Evolutionary conservation across 2,797 vertebrate genomes (phyloP).

Genomic region (Neomorphus geoffroyi): DNA sequence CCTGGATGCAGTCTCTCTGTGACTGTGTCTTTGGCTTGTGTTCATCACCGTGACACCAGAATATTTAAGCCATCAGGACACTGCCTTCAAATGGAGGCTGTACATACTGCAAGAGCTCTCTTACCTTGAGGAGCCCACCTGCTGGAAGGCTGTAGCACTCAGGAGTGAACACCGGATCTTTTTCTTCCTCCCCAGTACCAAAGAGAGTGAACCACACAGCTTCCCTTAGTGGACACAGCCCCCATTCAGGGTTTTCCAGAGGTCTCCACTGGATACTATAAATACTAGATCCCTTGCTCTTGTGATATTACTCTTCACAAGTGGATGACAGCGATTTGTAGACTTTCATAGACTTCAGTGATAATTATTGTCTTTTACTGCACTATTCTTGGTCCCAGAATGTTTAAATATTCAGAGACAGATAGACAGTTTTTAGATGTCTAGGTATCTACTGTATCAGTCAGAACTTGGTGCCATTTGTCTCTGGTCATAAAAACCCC

Average conservation of each 20-base stretch:
- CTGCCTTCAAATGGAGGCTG: neutral
- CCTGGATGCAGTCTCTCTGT: neutral
- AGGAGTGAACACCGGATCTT: rapidly evolving
- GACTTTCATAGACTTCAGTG: neutral
- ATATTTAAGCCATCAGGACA: neutral
- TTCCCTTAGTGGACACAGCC: neutral
- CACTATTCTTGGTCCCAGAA: neutral
- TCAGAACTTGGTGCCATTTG: neutral
- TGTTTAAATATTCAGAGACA: neutral
- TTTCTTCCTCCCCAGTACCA: neutral
- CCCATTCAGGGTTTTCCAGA: neutral
- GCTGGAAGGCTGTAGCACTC: neutral
- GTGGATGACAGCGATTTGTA: neutral
- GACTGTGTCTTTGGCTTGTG: neutral
- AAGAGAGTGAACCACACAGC: neutral
- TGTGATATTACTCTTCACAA: neutral
- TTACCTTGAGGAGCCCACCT: neutral
- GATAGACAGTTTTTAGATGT: neutral
- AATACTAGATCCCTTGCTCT: neutral
- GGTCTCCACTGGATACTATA: neutral
- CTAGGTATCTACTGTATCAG: neutral
- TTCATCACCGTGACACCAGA: neutral
- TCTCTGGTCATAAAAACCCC: neutral
- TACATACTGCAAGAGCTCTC: neutral
- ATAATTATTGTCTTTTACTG: neutral